Percentiles rank a stretch among this genome's conserved stretches.
Evolutionary conservation across 1,140 invertebrate genomes (phyloP).

Genomic region (Ephestia elutella): DNA sequence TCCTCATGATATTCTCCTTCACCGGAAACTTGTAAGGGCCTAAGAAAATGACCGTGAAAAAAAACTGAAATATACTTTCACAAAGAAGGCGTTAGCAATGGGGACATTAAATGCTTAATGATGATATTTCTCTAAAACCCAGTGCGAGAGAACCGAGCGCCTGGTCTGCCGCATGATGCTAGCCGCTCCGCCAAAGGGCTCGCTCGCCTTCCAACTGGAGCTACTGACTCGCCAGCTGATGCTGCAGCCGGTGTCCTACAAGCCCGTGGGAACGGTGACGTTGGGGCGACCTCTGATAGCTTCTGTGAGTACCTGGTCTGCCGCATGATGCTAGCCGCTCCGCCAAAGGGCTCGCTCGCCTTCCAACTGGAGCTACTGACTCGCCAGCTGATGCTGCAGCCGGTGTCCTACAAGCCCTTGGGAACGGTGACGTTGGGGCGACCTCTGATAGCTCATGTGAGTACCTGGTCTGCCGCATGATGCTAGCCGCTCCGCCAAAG

Average conservation of each 20-base stretch:
- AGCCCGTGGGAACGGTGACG: conserved; percentile 78
- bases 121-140: neutral
- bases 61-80: too few species aligned
- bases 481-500: conserved; percentile 49
- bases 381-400: conserved; percentile 77
- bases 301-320: conserved; percentile 75
- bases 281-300: conserved; percentile 78
- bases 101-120: too few species aligned
- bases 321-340: conserved; percentile 52
- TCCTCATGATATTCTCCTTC: too few species aligned
- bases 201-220: conserved; percentile 71
- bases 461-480: conserved; percentile 55
- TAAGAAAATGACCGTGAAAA: too few species aligned
- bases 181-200: conserved; percentile 45
- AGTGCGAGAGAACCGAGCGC: conserved; percentile 46
- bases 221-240: conserved; percentile 80
- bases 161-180: conserved; percentile 61
- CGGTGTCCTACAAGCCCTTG: conserved; percentile 78
- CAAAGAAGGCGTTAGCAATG: too few species aligned
- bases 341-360: conserved; percentile 44
- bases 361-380: conserved; percentile 79
- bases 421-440: conserved; percentile 79
- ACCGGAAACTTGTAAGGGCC: too few species aligned
- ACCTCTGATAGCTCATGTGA: conserved; percentile 79
- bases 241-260: conserved; percentile 77